phyloP scores from a whole-genome alignment of 2,888 invertebrate species.

The Standfussiana lucernea region DNA sequence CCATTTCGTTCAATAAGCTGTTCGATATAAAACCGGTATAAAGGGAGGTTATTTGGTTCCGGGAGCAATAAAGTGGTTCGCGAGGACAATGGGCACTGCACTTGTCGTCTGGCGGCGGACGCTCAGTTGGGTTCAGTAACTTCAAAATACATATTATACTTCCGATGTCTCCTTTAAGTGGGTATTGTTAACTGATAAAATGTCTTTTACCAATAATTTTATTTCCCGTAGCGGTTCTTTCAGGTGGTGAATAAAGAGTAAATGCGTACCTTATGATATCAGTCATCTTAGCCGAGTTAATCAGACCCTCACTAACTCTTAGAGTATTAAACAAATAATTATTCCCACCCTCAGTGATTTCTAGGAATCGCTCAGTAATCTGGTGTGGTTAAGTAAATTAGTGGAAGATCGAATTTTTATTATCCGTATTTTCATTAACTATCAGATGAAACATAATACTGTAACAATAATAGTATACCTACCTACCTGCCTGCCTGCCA shows the following conservation, averaged over 20 bases:
- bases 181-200: constrained; percentile 42
- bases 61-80: constrained; percentile 86
- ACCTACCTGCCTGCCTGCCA: not conserved
- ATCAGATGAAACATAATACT: constrained; percentile 2
- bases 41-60: constrained; percentile 87
- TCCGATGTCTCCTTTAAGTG: constrained; percentile 49
- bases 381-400: constrained; percentile 6
- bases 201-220: constrained; percentile 30
- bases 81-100: constrained; percentile 86
- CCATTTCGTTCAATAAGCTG: constrained; percentile 78
- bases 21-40: constrained; percentile 85
- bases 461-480: not conserved
- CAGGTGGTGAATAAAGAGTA: not conserved
- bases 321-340: constrained; percentile 34
- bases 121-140: constrained; percentile 63
- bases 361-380: constrained; percentile 25
- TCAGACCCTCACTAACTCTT: constrained; percentile 31
- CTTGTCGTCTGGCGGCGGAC: constrained; percentile 70
- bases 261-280: not conserved
- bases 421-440: not conserved
- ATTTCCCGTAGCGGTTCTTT: not conserved
- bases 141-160: constrained; percentile 64
- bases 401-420: constrained; percentile 6
- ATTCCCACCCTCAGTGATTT: constrained; percentile 26
- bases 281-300: constrained; percentile 22